Evolutionary conservation across 1,140 invertebrate genomes (phyloP).

Genomic region (Penaeus japonicus): DNA sequence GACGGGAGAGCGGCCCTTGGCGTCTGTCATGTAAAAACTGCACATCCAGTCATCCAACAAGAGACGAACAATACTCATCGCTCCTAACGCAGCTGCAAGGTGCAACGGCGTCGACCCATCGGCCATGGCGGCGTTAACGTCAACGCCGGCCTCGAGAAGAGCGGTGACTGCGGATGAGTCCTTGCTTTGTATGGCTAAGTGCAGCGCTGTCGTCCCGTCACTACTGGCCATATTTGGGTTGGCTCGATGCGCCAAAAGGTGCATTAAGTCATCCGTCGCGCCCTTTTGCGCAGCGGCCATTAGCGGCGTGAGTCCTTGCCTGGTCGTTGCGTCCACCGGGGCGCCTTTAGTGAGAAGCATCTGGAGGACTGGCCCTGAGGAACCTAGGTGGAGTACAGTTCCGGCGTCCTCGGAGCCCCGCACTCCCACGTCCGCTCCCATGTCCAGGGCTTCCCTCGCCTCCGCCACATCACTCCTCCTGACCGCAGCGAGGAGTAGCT

Average conservation of each 20-base stretch:
- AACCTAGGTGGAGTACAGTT: not conserved
- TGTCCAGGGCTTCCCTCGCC: not conserved
- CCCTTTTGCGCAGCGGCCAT: constrained; percentile 9
- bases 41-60: no score
- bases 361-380: not conserved
- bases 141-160: constrained; percentile 3
- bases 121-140: not conserved
- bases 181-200: not conserved
- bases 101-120: not conserved
- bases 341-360: not conserved
- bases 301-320: not conserved
- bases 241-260: not conserved
- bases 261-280: not conserved
- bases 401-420: not conserved
- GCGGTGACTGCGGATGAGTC: not conserved
- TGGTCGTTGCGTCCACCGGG: not conserved
- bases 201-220: constrained; percentile 2
- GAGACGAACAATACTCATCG: no score
- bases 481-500: not conserved
- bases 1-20: no score
- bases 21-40: no score
- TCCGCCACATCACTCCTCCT: not conserved
- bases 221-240: not conserved
- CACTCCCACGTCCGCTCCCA: not conserved
- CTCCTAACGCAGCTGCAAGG: not conserved